phyloP scores from a whole-genome alignment of 2,113 vertebrate genomes.

The Carettochelys insculpta region DNA sequence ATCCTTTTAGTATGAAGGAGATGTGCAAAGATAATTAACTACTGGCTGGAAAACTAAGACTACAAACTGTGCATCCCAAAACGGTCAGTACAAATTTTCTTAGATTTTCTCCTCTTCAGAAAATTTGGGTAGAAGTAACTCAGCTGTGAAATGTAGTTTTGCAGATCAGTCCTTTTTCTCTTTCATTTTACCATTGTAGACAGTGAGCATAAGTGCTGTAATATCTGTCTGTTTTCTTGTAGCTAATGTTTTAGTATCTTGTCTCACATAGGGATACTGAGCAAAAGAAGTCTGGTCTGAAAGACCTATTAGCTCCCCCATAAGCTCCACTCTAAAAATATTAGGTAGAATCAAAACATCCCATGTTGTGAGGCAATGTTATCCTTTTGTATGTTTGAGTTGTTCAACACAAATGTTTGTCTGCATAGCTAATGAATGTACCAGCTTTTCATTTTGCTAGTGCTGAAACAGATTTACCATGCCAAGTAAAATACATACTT shows the following conservation, averaged over 20 bases:
- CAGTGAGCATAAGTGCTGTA: background rate
- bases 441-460: background rate
- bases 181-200: background rate
- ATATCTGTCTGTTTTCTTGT: background rate
- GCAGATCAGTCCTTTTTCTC: background rate
- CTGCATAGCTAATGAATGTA: background rate
- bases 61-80: background rate
- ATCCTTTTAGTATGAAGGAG: background rate
- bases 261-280: background rate
- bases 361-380: background rate
- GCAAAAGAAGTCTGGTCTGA: background rate
- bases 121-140: background rate
- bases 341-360: background rate
- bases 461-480: background rate
- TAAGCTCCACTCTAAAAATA: background rate
- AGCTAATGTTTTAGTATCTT: background rate
- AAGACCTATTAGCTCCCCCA: background rate
- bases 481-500: background rate
- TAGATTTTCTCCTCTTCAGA: background rate
- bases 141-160: background rate
- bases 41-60: background rate
- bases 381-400: background rate
- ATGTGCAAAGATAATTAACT: background rate
- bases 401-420: background rate
- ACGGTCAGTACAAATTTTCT: background rate